Evolutionary conservation across 2,888 invertebrate genomes (phyloP).

Genomic region (Eristalis tenax): DNA sequence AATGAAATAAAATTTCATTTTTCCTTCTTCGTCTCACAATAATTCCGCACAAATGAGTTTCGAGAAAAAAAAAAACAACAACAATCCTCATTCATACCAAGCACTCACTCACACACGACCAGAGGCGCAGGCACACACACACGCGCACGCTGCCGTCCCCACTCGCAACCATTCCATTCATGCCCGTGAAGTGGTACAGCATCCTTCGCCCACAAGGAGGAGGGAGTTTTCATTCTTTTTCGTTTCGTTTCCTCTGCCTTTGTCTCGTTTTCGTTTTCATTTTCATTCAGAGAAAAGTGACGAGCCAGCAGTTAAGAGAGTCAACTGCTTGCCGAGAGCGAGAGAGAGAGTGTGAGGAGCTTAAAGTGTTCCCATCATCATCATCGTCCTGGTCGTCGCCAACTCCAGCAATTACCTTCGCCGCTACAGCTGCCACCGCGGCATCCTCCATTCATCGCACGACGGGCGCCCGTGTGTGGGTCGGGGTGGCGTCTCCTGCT

Average conservation of each 20-base stretch:
- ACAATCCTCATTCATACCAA: not conserved
- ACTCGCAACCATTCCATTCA: slow-evolving; percentile 26
- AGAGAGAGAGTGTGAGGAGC: not conserved
- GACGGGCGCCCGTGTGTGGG: too few species aligned
- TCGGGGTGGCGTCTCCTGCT: not conserved
- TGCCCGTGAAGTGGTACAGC: not conserved
- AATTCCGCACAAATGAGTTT: slow-evolving; percentile 23
- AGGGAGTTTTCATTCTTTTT: not conserved
- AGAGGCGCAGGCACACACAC: not conserved
- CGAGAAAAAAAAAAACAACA: not conserved
- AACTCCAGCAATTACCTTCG: too few species aligned
- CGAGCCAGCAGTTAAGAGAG: not conserved
- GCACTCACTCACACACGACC: not conserved
- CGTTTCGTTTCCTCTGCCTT: not conserved
- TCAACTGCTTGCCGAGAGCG: not conserved
- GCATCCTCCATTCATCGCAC: slow-evolving; percentile 7
- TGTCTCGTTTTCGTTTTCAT: slow-evolving; percentile 17
- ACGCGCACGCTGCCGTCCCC: not conserved
- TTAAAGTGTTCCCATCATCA: slow-evolving; percentile 3
- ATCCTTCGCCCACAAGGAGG: not conserved
- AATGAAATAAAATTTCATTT: slow-evolving; percentile 37
- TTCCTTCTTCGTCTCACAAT: slow-evolving; percentile 1
- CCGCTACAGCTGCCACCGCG: too few species aligned
- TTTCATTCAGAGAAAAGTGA: slow-evolving; percentile 36
- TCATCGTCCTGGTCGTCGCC: not conserved